Evolutionary conservation across 2,888 invertebrate species (phyloP), one percentile per base, ranked within the genome.

Genomic region (Eilema sororculum): DNA sequence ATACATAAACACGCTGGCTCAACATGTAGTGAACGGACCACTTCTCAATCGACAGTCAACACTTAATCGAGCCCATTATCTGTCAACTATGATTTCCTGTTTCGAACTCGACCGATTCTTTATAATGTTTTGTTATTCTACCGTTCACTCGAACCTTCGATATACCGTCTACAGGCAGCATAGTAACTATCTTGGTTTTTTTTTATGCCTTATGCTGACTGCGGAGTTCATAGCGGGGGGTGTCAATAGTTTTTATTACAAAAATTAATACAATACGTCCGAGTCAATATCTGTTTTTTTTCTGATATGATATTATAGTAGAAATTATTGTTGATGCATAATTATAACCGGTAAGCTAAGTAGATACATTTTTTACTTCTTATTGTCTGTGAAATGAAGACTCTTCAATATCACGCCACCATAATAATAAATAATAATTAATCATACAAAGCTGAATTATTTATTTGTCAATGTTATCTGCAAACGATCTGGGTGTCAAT

Each of bases 31-130:
- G 67, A 75, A 62, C 72, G 74, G 64, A 77, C 71, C 73, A 76
- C 71, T 79, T 73, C 74, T 71, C 75, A 64, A 63, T 28, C 57
- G 72, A 74, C 79, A 78, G 65, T 28, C 57, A 70, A 74, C 79
- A 78, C 81, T 78, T 83, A 84, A 84, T 86, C 82, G 78, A 67
- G 73, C 63, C 78, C 78, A 84, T 86, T 86, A 87, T 84, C 82
- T 85, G 83, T 87, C 86, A 86, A 85, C 83, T 81, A 81, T 78
- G 84, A 86, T 87, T 86, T 88, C 86, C 87, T 85, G 73, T 65
- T 73, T 41, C 61, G 58, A 74, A 56, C 52, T 37, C 57, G 70
- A 68, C 67, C 61, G 22, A 74, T 74, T 69, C 41, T 68, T 65
- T 71, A 69, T 68, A 72, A 64, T 58, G 62, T 76, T 76, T 72